Evolutionary conservation across 2,113 vertebrate genomes (phyloP).

Genomic region (Macheiramphus alcinus): DNA sequence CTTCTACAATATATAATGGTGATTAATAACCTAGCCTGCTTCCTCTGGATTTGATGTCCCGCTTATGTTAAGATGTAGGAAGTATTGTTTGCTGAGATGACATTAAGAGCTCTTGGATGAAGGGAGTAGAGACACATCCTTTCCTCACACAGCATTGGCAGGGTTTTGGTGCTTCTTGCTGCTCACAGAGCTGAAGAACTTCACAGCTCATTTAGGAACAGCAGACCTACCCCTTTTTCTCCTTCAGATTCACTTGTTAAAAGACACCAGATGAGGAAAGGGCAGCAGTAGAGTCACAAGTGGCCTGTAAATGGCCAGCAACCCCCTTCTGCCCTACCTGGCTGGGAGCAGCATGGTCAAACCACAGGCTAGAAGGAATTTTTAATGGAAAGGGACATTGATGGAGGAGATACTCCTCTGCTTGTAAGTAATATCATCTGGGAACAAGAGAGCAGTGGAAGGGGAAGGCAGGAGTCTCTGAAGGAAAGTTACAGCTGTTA

Average conservation of each 20-base stretch:
- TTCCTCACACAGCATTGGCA: neutral
- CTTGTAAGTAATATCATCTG: neutral
- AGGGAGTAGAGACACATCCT: neutral
- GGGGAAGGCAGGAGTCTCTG: neutral
- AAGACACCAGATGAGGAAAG: neutral
- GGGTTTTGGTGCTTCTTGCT: neutral
- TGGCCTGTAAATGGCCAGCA: neutral
- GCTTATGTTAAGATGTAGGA: neutral
- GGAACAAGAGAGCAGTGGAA: neutral
- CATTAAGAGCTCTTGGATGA: neutral
- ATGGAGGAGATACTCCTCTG: neutral
- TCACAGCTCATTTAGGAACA: neutral
- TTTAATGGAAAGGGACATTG: neutral
- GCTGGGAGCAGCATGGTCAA: neutral
- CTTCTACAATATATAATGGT: neutral
- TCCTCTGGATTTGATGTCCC: neutral
- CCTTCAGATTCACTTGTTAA: neutral
- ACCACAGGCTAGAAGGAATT: neutral
- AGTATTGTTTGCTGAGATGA: neutral
- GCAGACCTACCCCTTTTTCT: neutral
- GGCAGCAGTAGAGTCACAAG: neutral
- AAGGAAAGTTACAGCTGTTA: neutral
- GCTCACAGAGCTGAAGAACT: neutral
- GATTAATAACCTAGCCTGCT: neutral
- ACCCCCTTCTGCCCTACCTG: neutral